Percentiles rank a stretch among this genome's conserved stretches.
These are phyloP conservation scores for Eledona agricola DNA, from an alignment of 2,888 invertebrate species.

Conservation along the genomic window DNA sequence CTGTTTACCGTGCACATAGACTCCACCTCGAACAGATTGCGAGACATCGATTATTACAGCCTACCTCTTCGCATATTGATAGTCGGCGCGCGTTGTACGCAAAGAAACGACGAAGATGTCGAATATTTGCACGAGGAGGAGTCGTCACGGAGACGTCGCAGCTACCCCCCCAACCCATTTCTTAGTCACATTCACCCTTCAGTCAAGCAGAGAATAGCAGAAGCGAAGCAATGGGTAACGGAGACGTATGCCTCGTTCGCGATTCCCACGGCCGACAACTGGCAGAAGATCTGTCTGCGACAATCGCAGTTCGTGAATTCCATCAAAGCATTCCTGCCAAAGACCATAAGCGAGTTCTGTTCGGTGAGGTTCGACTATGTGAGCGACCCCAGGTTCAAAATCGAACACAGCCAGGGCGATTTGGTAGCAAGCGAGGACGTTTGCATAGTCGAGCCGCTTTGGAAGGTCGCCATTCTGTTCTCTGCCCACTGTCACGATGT, in stretches of 20 bases:
- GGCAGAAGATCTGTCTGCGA: slow-evolving; percentile 82
- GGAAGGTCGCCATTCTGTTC: slow-evolving; percentile 81
- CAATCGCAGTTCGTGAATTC: slow-evolving; percentile 83
- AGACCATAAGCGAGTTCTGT: slow-evolving; percentile 77
- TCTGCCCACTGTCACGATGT: slow-evolving; percentile 71
- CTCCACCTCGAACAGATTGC: slow-evolving; percentile 80
- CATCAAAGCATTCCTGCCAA: slow-evolving; percentile 79
- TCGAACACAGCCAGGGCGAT: slow-evolving; percentile 82
- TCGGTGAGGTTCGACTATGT: slow-evolving; percentile 81
- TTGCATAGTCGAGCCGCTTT: slow-evolving; percentile 82
- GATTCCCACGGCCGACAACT: slow-evolving; percentile 82
- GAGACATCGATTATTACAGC: slow-evolving; percentile 85
- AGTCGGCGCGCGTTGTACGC: slow-evolving; percentile 75
- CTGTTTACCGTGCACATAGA: slow-evolving; percentile 88
- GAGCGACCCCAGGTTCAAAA: slow-evolving; percentile 74
- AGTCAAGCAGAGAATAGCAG: slow-evolving; percentile 73
- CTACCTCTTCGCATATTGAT: slow-evolving; percentile 80
- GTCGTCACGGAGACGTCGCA: slow-evolving; percentile 37
- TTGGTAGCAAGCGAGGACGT: slow-evolving; percentile 81
- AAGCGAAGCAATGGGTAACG: slow-evolving; percentile 85
- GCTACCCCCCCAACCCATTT: slow-evolving; percentile 49
- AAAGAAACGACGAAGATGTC: slow-evolving; percentile 66
- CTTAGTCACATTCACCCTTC: slow-evolving; percentile 66
- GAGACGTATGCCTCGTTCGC: slow-evolving; percentile 88
- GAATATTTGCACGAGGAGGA: slow-evolving; percentile 61